phyloP scores from a whole-genome alignment of 2,797 vertebrate genomes.

The Nasua narica region DNA sequence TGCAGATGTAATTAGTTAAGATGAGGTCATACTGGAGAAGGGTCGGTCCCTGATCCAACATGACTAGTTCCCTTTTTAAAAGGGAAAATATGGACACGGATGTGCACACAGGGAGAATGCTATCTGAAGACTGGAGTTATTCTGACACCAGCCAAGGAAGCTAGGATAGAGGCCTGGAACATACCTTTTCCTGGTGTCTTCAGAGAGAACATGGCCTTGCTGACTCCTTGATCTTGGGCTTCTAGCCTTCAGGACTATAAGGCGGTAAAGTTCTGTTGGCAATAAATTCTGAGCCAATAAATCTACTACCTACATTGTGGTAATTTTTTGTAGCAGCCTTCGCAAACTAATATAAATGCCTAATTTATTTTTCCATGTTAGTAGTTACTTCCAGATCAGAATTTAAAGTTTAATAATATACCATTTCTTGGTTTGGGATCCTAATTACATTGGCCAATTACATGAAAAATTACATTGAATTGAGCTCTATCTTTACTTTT shows the following conservation, averaged over 20 bases:
- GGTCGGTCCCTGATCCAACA: neutral
- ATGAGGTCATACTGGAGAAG: neutral
- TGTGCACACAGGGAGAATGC: neutral
- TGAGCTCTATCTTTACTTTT: neutral
- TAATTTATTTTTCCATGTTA: constrained; percentile 21
- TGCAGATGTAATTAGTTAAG: neutral
- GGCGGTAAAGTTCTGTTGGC: neutral
- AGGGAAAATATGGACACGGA: neutral
- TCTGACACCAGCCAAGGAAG: neutral
- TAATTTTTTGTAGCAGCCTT: neutral
- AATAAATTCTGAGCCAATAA: too few relatives aligned
- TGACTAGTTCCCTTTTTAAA: neutral
- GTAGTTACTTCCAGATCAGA: constrained; percentile 30
- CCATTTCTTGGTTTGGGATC: neutral
- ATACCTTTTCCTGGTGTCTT: neutral
- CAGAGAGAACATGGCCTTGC: neutral
- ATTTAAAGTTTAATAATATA: constrained; percentile 1
- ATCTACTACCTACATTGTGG: neutral
- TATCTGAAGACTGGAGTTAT: neutral
- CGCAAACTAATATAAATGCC: neutral
- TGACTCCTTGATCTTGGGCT: neutral
- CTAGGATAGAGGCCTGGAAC: neutral
- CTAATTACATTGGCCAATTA: neutral
- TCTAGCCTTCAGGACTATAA: neutral
- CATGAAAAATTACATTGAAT: constrained; percentile 2